phyloP scores from a whole-genome alignment of 2,888 invertebrate species.

The Aphodius sticticus region DNA sequence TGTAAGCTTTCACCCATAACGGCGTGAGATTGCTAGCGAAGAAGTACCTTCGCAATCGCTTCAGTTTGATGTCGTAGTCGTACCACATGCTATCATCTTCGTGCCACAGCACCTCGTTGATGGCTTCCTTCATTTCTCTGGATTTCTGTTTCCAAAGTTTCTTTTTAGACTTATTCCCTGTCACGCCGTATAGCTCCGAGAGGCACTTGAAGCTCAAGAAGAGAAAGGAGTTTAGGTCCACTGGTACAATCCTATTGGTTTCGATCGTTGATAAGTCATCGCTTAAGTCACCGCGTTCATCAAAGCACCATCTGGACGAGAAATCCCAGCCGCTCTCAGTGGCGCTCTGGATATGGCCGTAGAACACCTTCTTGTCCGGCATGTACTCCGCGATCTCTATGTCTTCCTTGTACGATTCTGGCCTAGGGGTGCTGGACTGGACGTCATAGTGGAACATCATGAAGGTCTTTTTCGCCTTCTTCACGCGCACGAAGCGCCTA shows the following conservation, averaged over 20 bases:
- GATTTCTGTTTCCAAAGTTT: constrained; percentile 64
- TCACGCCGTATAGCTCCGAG: constrained; percentile 65
- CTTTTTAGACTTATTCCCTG: constrained; percentile 62
- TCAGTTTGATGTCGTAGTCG: constrained; percentile 73
- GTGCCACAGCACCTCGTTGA: constrained; percentile 80
- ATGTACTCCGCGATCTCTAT: constrained; percentile 60
- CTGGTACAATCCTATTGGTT: constrained; percentile 75
- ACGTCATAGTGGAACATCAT: constrained; percentile 69
- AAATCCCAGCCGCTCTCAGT: constrained; percentile 93
- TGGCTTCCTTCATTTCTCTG: constrained; percentile 66
- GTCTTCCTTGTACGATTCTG: constrained; percentile 78
- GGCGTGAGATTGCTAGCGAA: constrained; percentile 69
- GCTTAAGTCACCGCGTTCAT: constrained; percentile 61
- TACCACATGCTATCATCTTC: constrained; percentile 80
- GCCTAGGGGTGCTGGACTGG: constrained; percentile 70
- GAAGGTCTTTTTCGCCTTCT: constrained; percentile 62
- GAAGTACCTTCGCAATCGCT: constrained; percentile 63
- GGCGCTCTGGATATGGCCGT: constrained; percentile 70
- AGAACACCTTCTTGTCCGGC: constrained; percentile 57
- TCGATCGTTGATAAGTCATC: constrained; percentile 66
- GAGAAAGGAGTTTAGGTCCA: constrained; percentile 82
- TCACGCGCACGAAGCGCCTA: constrained; percentile 63
- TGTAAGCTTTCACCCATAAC: constrained; percentile 68
- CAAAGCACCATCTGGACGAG: constrained; percentile 80
- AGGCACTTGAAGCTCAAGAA: constrained; percentile 73